Conservation (phyloP, 2,797 vertebrate species). For the Myotis pilosus region DNA sequence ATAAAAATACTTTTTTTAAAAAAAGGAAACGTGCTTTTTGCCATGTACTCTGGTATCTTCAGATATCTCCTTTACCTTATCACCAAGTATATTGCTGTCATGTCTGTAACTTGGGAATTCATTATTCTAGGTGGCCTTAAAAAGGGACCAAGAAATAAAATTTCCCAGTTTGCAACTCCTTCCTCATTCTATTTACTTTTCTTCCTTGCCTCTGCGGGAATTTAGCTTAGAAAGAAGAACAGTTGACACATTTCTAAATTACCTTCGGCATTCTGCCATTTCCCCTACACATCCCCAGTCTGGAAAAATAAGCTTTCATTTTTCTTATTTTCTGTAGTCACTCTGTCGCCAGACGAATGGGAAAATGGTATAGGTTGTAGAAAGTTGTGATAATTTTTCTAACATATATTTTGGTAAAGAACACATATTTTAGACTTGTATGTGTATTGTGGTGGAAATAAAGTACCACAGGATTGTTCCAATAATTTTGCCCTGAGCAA, state of each 20-base stretch:
- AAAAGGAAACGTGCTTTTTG: neutral
- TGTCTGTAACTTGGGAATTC: neutral
- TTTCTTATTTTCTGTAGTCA: neutral
- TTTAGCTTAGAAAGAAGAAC: neutral
- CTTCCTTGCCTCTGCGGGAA: neutral
- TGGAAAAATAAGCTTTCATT: neutral
- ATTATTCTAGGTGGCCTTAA: neutral
- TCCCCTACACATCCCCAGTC: neutral
- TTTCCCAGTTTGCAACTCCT: neutral
- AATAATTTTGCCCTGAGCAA: neutral
- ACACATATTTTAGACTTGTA: neutral
- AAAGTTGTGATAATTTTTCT: neutral
- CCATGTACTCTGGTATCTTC: neutral
- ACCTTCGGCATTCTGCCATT: neutral
- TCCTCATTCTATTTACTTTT: neutral
- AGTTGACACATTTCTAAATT: neutral
- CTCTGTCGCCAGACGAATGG: neutral
- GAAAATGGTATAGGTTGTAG: neutral
- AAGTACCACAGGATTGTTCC: neutral
- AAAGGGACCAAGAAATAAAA: neutral
- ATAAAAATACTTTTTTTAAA: neutral
- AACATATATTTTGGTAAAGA: neutral
- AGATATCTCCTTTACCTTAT: neutral
- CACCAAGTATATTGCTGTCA: neutral
- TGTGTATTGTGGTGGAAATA: neutral